These are phyloP conservation scores for Poecile atricapillus DNA, from an alignment of 2,113 vertebrate genomes.

Conservation along the genomic window DNA sequence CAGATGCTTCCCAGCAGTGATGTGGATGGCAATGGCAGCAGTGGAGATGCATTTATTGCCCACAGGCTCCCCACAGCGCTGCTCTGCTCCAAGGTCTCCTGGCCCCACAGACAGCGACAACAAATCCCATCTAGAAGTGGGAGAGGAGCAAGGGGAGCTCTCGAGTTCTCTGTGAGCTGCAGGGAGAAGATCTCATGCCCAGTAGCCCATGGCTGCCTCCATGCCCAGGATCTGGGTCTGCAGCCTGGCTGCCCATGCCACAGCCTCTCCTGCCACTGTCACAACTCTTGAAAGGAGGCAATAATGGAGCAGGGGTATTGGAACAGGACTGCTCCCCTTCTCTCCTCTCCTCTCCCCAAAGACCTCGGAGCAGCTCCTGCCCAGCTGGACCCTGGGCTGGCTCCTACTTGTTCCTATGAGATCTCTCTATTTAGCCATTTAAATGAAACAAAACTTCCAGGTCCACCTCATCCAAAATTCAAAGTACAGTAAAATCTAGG, in stretches of 20 bases:
- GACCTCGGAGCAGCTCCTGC: background rate
- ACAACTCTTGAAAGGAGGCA: rapidly evolving
- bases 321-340: background rate
- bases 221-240: background rate
- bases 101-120: background rate
- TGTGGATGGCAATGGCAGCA: background rate
- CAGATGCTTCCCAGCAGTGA: background rate
- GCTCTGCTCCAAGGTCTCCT: background rate
- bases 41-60: background rate
- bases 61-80: rapidly evolving
- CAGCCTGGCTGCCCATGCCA: background rate
- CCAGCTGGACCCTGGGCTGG: background rate
- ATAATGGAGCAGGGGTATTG: background rate
- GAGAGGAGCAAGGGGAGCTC: background rate
- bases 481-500: background rate
- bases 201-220: background rate
- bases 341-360: background rate
- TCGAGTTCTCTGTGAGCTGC: rapidly evolving
- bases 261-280: background rate
- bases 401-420: rapidly evolving
- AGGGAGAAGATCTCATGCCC: background rate
- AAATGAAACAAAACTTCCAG: background rate
- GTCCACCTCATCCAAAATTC: background rate
- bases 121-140: rapidly evolving
- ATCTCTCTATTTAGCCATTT: background rate